A percentile compares a stretch with the other conserved stretches of the same genome.
These are phyloP conservation scores for Patella ulyssiponensis DNA, from an alignment of 2,888 invertebrate species.

Conservation along the genomic window DNA sequence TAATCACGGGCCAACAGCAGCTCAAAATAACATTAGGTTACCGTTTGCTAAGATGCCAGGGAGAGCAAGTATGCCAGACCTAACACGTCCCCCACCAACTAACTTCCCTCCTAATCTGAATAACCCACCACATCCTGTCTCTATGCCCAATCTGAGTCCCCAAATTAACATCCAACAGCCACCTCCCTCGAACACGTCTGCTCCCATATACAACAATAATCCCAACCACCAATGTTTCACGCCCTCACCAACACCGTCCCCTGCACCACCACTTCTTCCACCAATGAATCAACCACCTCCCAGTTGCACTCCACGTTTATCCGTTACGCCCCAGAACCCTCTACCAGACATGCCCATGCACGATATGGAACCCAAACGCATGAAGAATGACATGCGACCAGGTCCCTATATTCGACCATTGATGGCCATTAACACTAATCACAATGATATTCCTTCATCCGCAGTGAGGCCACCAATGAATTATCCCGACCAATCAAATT, in stretches of 20 bases:
- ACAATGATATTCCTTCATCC: not conserved
- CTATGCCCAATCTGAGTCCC: not conserved
- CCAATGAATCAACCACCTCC: conserved; percentile 1
- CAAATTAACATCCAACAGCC: conserved; percentile 6
- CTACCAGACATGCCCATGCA: not conserved
- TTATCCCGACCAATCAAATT: not conserved
- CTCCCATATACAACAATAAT: not conserved
- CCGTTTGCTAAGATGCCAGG: conserved; percentile 1
- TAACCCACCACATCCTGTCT: conserved; percentile 4
- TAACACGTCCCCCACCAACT: conserved; percentile 5
- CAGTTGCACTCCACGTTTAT: not conserved
- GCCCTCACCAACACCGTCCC: conserved; percentile 5
- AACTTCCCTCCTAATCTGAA: not conserved
- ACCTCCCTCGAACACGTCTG: not conserved
- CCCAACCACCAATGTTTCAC: not conserved
- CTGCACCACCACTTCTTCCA: conserved; percentile 3
- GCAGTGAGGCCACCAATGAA: not conserved
- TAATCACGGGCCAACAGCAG: too few relatives aligned
- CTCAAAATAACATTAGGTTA: not conserved
- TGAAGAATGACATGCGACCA: too few relatives aligned
- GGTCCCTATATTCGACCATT: not conserved
- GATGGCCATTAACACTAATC: not conserved
- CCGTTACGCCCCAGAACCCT: not conserved
- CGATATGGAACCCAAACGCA: too few relatives aligned
- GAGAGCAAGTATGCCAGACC: not conserved